Evolutionary conservation across 37 sponge, comb jelly and placozoan species (phyloP).

Genomic region (Dysidea cf. avara): DNA sequence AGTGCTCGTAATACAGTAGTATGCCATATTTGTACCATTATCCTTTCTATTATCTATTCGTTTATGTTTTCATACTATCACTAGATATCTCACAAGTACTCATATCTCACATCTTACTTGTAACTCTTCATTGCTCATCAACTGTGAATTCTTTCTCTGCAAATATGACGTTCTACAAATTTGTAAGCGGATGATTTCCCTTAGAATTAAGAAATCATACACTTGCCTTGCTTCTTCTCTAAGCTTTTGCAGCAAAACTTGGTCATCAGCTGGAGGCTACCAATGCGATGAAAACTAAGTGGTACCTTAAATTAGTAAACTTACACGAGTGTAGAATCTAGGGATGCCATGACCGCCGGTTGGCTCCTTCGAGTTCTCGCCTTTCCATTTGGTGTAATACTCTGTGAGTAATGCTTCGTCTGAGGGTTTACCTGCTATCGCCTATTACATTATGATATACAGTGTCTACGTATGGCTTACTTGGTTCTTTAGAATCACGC

Average conservation of each 20-base stretch:
- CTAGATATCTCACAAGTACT: too few relatives aligned
- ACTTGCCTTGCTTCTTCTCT: slow-evolving; percentile 81
- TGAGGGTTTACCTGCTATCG: slow-evolving; percentile 4
- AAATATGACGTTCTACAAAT: slow-evolving; percentile 55
- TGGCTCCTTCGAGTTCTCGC: slow-evolving; percentile 12
- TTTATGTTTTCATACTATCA: too few relatives aligned
- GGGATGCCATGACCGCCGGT: slow-evolving; percentile 38
- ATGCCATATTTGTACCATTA: too few relatives aligned
- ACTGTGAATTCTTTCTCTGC: slow-evolving; percentile 57
- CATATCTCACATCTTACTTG: slow-evolving; percentile 27
- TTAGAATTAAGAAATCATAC: not conserved
- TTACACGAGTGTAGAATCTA: slow-evolving; percentile 78
- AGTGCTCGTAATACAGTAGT: too few relatives aligned
- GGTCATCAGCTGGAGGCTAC: slow-evolving; percentile 80
- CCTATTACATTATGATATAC: too few relatives aligned
- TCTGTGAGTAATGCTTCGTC: slow-evolving; percentile 58
- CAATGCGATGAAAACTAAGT: not conserved
- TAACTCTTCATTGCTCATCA: slow-evolving; percentile 80
- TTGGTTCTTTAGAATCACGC: too few relatives aligned
- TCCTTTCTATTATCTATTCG: too few relatives aligned
- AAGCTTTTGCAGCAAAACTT: slow-evolving; percentile 83
- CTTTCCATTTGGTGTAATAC: slow-evolving; percentile 52
- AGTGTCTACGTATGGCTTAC: too few relatives aligned
- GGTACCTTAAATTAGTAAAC: not conserved
- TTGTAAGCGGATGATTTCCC: too few relatives aligned